Evolutionary conservation across 1,140 invertebrate species (phyloP), one percentile per base, ranked within the genome.

Genomic region (Pseudobourletiella spinata): DNA sequence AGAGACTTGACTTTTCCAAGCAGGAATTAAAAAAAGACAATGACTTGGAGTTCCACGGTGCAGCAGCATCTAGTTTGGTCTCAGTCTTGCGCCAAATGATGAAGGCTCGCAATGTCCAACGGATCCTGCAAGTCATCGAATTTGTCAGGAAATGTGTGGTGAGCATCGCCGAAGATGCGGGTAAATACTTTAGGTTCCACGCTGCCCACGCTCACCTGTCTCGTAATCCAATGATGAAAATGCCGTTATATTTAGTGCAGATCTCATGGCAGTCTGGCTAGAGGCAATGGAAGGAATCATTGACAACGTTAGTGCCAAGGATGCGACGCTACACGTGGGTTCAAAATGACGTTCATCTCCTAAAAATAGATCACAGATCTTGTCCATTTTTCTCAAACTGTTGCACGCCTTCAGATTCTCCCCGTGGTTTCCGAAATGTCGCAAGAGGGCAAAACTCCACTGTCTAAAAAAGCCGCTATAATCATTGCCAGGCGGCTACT

Each of bases 21-120:
- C 2, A 57, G 55, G 61, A 63, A 42, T 30, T 30, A 20, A 59
- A 64, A 18, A 46, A 29, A 25, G 18, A 16, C 16, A 42, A 28
- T 15, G 39, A 57, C 26, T 28, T 24, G 20, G 59, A 66, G 3
- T 61, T 59, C 15, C 65, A 66, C 16, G 30, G 44, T 18, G 54
- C 46, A 4, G 56, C 55, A n/a, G 62, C 62, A 15, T 39, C 42
- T 6, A 59, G 43, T 35, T 6, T 48, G 20, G 4, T 18, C 20
- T 6, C 20, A 18, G 6, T 22, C 8, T 48, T 48, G 8, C 11
- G 11, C 6, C 44, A 48, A 22, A 18, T 48, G 6, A 48, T 48
- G 20, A 58, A 24, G 14, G 32, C 57, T 25, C 18, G 20, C 3
- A 43, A 44, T 44, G 35, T 28, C 20, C 43, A 43, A 11, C 4